Percentiles rank a stretch among this genome's conserved stretches.
Conservation (phyloP, 1,140 invertebrate species). For the Pectinophora gossypiella region DNA sequence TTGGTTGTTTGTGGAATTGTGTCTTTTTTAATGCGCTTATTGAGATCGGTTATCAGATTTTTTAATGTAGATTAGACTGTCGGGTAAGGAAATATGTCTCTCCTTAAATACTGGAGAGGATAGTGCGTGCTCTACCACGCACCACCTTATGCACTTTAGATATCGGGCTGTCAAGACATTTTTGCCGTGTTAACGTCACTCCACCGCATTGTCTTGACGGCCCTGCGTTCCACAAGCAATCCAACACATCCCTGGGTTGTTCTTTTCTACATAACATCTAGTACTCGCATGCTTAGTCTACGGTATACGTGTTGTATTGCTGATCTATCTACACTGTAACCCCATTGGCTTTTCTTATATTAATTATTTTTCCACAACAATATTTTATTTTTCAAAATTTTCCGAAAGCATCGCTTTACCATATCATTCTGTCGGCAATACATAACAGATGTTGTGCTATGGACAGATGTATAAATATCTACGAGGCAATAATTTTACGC, state of each 20-base stretch:
- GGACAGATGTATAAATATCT: constrained; percentile 12
- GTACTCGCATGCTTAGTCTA: constrained; percentile 17
- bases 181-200: no score
- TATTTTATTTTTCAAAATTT: constrained; percentile 39
- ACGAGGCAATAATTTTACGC: not conserved
- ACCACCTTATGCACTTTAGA: no score
- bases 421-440: constrained; percentile 40
- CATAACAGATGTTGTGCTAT: constrained; percentile 25
- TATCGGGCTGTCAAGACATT: no score
- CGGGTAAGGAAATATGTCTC: no score
- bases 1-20: not conserved
- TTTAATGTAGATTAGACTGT: no score
- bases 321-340: constrained; percentile 43
- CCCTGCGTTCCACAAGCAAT: not conserved
- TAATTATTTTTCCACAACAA: constrained; percentile 15
- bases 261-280: not conserved
- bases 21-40: no score
- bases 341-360: constrained; percentile 40
- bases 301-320: constrained; percentile 46
- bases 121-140: no score
- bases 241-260: not conserved
- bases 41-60: no score
- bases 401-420: constrained; percentile 31
- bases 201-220: no score
- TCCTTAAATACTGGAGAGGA: no score